Percentiles rank a stretch among this genome's conserved stretches.
Conservation (phyloP, 2,888 invertebrate genomes). For the Trissolcus brochymenae region DNA sequence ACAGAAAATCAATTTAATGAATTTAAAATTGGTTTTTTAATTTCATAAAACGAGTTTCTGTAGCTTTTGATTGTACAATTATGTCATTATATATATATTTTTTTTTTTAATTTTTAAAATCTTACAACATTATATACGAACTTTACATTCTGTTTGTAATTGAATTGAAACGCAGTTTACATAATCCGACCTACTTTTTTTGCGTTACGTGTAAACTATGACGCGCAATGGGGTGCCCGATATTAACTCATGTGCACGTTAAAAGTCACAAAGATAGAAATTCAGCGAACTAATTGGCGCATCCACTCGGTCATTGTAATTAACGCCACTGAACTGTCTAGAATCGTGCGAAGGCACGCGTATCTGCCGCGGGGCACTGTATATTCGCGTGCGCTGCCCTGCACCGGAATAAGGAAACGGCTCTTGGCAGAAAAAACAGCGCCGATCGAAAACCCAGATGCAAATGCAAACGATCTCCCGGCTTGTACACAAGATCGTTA, state of each 20-base stretch:
- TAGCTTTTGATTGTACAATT: no score
- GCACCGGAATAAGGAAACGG: constrained; percentile 5
- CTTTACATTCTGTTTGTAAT: background rate
- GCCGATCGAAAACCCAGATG: constrained; percentile 6
- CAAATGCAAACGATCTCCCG: constrained; percentile 10
- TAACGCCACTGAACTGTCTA: background rate
- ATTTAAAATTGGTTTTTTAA: no score
- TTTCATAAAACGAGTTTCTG: no score
- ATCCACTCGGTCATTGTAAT: constrained; percentile 2
- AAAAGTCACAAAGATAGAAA: constrained; percentile 16
- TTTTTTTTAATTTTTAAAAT: no score
- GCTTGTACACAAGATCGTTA: no score
- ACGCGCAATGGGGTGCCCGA: background rate
- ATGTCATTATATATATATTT: no score
- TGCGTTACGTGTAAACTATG: background rate
- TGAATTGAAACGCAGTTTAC: background rate
- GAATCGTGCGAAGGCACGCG: constrained; percentile 4
- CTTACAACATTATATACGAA: no score
- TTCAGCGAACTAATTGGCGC: constrained; percentile 12
- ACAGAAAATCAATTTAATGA: no score
- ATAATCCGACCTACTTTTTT: background rate
- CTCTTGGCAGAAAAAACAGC: constrained; percentile 5
- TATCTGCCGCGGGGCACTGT: constrained; percentile 6
- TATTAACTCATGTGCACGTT: background rate
- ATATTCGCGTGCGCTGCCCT: constrained; percentile 5